These are phyloP conservation scores for Pygoscelis antarcticus DNA, from an alignment of 2,113 vertebrate genomes.

Conservation along the genomic window DNA sequence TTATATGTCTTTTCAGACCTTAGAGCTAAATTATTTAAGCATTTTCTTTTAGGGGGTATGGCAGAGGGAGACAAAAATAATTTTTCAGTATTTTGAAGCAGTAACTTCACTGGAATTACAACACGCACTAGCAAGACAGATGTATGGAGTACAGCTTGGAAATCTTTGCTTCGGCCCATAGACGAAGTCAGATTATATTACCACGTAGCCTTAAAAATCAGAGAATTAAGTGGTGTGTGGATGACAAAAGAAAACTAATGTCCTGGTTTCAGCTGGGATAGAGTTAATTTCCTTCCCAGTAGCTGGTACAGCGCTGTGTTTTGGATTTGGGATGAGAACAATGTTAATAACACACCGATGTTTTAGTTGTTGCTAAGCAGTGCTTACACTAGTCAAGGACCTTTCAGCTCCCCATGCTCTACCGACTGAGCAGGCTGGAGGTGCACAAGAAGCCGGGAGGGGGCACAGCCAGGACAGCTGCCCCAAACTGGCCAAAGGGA, in stretches of 20 bases:
- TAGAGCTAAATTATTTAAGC: neutral
- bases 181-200: neutral
- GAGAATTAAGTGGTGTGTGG: neutral
- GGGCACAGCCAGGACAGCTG: too few relatives aligned
- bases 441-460: too few relatives aligned
- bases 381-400: too few relatives aligned
- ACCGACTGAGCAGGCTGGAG: too few relatives aligned
- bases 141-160: neutral
- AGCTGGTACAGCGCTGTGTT: too few relatives aligned
- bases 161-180: neutral
- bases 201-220: neutral
- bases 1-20: neutral
- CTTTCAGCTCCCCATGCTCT: too few relatives aligned
- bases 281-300: too few relatives aligned
- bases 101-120: neutral
- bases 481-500: too few relatives aligned
- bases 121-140: neutral
- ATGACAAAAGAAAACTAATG: neutral
- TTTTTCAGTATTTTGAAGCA: neutral
- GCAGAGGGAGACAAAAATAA: neutral
- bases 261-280: too few relatives aligned
- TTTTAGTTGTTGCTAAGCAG: too few relatives aligned
- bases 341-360: too few relatives aligned
- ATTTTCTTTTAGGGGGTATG: neutral
- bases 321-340: too few relatives aligned